phyloP scores from a whole-genome alignment of 2,888 invertebrate genomes.

The Aporophyla lueneburgensis region DNA sequence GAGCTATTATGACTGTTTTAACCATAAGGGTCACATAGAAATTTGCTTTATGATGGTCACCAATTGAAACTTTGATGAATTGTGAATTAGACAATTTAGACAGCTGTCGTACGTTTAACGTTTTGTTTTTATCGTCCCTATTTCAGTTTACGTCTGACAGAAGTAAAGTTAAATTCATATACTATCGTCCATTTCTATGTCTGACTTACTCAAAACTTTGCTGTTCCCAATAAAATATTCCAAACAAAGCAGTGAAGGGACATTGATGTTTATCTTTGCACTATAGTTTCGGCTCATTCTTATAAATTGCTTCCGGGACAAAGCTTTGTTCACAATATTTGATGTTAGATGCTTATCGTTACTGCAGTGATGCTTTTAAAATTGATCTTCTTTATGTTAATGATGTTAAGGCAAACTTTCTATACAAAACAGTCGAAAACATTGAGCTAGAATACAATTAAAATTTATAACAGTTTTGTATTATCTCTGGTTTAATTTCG shows the following conservation, averaged over 20 bases:
- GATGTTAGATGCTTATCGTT: conserved; percentile 37
- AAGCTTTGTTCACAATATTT: not conserved
- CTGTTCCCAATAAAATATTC: too few species aligned
- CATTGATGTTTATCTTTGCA: too few species aligned
- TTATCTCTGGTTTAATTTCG: not conserved
- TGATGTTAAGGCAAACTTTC: conserved; percentile 18
- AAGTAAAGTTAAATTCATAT: too few species aligned
- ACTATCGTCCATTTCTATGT: too few species aligned
- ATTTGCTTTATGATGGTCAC: not conserved
- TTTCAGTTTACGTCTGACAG: not conserved
- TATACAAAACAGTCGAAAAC: too few species aligned
- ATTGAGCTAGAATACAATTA: not conserved
- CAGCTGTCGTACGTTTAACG: not conserved
- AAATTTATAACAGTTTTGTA: not conserved
- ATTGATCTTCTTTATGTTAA: conserved; percentile 19
- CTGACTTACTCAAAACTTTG: too few species aligned
- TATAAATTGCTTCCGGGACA: too few species aligned
- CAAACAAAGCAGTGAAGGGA: too few species aligned
- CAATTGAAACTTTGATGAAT: not conserved
- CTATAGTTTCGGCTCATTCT: too few species aligned
- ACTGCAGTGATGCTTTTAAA: conserved; percentile 6
- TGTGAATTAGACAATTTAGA: not conserved
- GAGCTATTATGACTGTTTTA: not conserved
- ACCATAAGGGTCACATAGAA: conserved; percentile 1
- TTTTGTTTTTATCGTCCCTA: not conserved